Evolutionary conservation across 2,888 invertebrate species (phyloP).

Genomic region (Ochropleura plecta): DNA sequence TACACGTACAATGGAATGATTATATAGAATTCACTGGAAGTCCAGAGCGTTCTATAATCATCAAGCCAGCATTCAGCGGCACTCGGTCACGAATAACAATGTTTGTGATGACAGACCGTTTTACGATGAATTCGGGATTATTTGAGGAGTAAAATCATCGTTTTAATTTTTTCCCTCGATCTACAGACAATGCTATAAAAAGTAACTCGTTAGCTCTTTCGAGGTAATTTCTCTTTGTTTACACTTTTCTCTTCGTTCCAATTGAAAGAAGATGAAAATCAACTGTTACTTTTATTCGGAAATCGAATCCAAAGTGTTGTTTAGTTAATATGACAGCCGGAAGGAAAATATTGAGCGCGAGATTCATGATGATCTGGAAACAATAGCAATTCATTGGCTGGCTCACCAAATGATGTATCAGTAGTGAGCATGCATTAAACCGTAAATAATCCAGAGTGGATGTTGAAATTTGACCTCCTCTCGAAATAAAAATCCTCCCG

Average conservation of each 20-base stretch:
- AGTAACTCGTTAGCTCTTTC: conserved; percentile 18
- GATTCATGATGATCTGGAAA: conserved; percentile 8
- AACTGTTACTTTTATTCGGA: conserved; percentile 38
- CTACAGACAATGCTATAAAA: conserved; percentile 17
- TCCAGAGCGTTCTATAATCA: conserved; percentile 44
- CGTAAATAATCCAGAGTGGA: not conserved
- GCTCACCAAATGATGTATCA: not conserved
- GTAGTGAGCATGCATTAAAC: not conserved
- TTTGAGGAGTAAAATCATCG: conserved; percentile 15
- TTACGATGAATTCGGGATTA: conserved; percentile 15
- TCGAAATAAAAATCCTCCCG: conserved; percentile 39
- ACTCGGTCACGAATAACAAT: conserved; percentile 40
- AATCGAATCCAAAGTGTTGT: conserved; percentile 21
- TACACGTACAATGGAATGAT: conserved; percentile 55
- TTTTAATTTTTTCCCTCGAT: conserved; percentile 13
- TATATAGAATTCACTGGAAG: conserved; percentile 57
- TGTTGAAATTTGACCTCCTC: conserved; percentile 23
- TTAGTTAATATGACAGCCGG: not conserved
- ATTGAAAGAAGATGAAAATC: conserved; percentile 39
- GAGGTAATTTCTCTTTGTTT: conserved; percentile 40
- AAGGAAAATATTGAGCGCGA: conserved; percentile 7
- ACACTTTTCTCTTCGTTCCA: conserved; percentile 40
- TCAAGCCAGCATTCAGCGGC: conserved; percentile 43
- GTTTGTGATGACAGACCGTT: conserved; percentile 28
- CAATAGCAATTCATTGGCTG: conserved; percentile 1